Evolutionary conservation across 2,113 vertebrate species (phyloP).

Genomic region (Sinocyclocheilus rhinocerous): DNA sequence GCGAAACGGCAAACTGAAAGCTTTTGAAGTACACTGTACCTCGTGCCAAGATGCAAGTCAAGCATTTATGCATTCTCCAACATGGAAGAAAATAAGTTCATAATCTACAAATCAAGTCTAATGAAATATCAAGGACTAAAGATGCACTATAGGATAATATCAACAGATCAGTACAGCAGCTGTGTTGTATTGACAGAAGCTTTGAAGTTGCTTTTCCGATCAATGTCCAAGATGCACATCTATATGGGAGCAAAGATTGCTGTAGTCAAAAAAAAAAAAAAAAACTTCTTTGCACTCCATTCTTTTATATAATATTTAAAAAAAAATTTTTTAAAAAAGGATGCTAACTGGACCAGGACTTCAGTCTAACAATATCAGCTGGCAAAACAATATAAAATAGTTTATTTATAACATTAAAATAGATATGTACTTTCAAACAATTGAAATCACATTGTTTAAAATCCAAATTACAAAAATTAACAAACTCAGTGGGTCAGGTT

Average conservation of each 20-base stretch:
- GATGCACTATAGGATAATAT: constrained; percentile 18
- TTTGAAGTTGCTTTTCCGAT: constrained; percentile 30
- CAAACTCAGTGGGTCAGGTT: too few species aligned
- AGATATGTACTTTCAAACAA: background rate
- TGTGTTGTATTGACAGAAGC: constrained; percentile 45
- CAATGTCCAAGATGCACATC: constrained; percentile 13
- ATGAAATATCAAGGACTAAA: constrained; percentile 40
- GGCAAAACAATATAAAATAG: background rate
- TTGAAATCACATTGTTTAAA: background rate
- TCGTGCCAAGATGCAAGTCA: background rate
- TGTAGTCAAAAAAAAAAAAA: background rate
- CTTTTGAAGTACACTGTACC: background rate
- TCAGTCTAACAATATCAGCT: too few species aligned
- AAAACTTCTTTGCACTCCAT: too few species aligned
- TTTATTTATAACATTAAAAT: background rate
- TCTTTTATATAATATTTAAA: too few species aligned
- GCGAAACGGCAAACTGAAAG: background rate
- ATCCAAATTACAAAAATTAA: too few species aligned
- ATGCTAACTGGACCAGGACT: background rate
- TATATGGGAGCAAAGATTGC: background rate
- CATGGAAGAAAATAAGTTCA: constrained; percentile 5
- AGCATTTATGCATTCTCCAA: background rate
- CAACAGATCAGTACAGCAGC: constrained; percentile 45
- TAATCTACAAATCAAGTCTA: constrained; percentile 27
- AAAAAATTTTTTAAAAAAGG: too few species aligned